Base-by-base conservation (phyloP, 2,888 invertebrate genomes). In the Zhuqinia jingwanae region DNA sequence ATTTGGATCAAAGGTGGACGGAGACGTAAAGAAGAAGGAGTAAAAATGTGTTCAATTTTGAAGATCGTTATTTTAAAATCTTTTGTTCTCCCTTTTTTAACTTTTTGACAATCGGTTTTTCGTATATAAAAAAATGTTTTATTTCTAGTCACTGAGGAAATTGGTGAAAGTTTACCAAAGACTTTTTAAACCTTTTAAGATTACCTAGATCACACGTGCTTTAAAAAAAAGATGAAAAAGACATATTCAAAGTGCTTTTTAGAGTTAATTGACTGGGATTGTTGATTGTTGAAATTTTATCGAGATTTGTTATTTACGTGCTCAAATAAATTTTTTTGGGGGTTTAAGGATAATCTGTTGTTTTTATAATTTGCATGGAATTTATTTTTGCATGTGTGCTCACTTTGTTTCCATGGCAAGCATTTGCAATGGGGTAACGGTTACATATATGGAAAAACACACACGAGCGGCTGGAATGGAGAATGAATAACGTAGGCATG, bases 1-100 rank as follows among this genome's bases (percentile, higher is more conserved):
- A 88, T 94, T 98, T 91, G 96, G 97, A 91, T 89, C 90, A 11
- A 89, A 90, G 79, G 89, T 88, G 63, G 90, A 85, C 60, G 87
- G 78, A 11, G 88, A 50, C 27, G 56, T 25, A n/a, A 82, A 84
- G 70, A 84, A 84, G 60, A 58, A 85, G 81, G 84, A 81, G 45
- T 58, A 11, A 60, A n/a, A 68, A 68, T 25, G 47, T 25, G 45
- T 73, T 73, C 36, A 68, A 17, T 68, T 68, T n/a, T n/a, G n/a
- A n/a, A n/a, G n/a, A n/a, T n/a, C n/a, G n/a, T n/a, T n/a, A n/a
- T n/a, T n/a, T n/a, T n/a, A n/a, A n/a, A n/a, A n/a, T n/a, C n/a
- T n/a, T 42, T 36, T 36, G 3, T 36, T 36, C 36, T 36, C 17
- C 53, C 53, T 17, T 17, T 17, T 36, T 36, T 36, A 36, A 53